A percentile compares a stretch with the other conserved stretches of the same genome.
Conservation (phyloP, 2,797 vertebrate species). For the Microctenopoma steveboyesi region DNA sequence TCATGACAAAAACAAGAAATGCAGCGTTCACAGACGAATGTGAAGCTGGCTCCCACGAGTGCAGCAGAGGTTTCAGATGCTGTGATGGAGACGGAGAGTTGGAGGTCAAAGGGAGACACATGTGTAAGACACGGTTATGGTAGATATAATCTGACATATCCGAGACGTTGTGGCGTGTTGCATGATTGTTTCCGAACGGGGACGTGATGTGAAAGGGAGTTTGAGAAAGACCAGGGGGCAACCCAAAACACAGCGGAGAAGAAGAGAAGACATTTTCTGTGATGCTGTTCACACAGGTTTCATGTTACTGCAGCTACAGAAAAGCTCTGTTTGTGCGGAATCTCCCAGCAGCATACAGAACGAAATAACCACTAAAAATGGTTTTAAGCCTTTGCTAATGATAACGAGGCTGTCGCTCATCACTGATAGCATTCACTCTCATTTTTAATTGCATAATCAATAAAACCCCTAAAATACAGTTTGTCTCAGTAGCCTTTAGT, state of each 20-base stretch:
- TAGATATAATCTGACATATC: background rate
- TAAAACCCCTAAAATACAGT: background rate
- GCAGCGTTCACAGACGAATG: constrained; percentile 23
- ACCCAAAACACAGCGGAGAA: background rate
- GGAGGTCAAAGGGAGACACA: constrained; percentile 47
- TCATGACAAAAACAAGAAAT: constrained; percentile 23
- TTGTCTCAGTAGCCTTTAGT: too few species aligned
- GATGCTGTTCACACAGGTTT: too few species aligned
- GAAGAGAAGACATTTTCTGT: too few species aligned
- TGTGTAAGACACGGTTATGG: constrained; percentile 36
- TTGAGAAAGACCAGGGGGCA: background rate
- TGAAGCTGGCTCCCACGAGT: constrained; percentile 23
- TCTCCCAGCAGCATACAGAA: background rate
- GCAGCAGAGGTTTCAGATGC: constrained; percentile 43
- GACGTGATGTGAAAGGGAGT: background rate
- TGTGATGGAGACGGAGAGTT: constrained; percentile 27
- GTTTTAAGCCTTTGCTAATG: background rate
- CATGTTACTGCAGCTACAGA: background rate
- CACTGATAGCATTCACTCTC: background rate
- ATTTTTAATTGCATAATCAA: background rate
- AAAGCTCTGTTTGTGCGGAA: background rate
- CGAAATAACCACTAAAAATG: too few species aligned
- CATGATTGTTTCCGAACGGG: background rate
- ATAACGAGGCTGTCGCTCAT: background rate
- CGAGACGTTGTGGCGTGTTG: constrained; percentile 4